Base-by-base conservation (phyloP, 2,113 vertebrate species). In the Patagioenas fasciata region DNA sequence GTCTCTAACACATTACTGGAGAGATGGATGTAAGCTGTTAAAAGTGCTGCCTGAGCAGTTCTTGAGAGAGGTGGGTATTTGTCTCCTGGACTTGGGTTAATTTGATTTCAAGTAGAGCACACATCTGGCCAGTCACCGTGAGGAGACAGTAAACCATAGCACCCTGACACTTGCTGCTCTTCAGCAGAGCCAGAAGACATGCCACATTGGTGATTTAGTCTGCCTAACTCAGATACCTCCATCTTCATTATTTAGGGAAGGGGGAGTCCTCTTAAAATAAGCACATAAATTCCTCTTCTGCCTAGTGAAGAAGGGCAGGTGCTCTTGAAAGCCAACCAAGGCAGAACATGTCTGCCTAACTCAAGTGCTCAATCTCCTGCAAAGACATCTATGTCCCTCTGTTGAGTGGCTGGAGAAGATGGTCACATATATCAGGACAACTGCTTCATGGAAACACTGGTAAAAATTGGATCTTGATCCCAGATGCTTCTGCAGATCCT, bases 31-130 rank as follows among this genome's bases (percentile, higher is more conserved):
- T 74, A 64, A 93, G 65, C 70, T 88, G 79, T 72, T 95, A n/a
- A 66, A 97, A 96, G 70, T 88, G 85, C 93, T 95, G 87, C 78
- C 75, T 74, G 92, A 86, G 80, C 88, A 92, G 80, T 67, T 96
- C 89, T 60, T 62, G 78, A 17, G 48, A 89, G 92, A 88, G 90
- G 85, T 61, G 61, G 80, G 92, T 83, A 94, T 94, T 83, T 73
- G 85, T 94, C 90, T 93, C 88, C 72, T 74, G 80, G 85, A 51
- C 89, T 71, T 96, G 83, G 60, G 88, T 95, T 94, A 95, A 95
- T 86, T 94, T 95, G 90, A 80, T 93, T 91, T 61, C 61, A 47
- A 73, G 57, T 6, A 19, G 94, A 95, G 82, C 53, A 32, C 57
- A 57, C 50, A 51, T 29, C 87, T 91, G 78, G 85, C 82, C 77